phyloP scores from a whole-genome alignment of 2,797 vertebrate genomes.

The Sciurus carolinensis region DNA sequence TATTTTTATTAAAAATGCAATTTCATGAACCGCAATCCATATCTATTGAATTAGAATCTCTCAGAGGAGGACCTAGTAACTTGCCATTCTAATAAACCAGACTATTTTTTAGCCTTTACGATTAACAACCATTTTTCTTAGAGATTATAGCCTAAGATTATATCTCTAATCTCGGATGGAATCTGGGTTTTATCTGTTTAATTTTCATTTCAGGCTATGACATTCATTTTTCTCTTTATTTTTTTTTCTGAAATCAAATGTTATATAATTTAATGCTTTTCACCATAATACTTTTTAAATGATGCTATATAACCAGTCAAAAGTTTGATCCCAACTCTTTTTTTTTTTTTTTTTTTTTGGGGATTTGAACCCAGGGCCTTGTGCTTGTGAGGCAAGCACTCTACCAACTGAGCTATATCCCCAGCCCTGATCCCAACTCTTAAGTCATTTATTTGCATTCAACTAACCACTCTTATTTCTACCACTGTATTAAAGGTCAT shows the following conservation, averaged over 20 bases:
- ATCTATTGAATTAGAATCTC: neutral
- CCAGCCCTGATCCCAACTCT: neutral
- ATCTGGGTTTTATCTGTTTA: neutral
- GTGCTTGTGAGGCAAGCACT: too few species aligned
- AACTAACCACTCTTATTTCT: neutral
- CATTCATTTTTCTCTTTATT: neutral
- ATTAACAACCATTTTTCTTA: neutral
- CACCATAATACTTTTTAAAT: neutral
- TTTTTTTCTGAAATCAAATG: neutral
- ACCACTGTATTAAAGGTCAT: neutral
- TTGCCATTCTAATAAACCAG: neutral
- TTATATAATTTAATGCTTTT: neutral
- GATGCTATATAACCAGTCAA: neutral
- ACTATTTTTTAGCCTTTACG: neutral
- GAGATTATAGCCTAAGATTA: neutral
- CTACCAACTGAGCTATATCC: too few species aligned
- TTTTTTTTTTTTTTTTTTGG: too few species aligned
- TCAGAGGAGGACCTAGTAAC: neutral
- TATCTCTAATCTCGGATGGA: too few species aligned
- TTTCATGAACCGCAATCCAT: neutral
- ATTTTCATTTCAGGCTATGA: neutral
- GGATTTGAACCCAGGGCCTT: too few species aligned
- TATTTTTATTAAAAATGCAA: neutral
- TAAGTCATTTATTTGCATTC: neutral
- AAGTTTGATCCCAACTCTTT: neutral